Conservation (phyloP, 2,113 vertebrate genomes). For the Paradisaea rubra region DNA sequence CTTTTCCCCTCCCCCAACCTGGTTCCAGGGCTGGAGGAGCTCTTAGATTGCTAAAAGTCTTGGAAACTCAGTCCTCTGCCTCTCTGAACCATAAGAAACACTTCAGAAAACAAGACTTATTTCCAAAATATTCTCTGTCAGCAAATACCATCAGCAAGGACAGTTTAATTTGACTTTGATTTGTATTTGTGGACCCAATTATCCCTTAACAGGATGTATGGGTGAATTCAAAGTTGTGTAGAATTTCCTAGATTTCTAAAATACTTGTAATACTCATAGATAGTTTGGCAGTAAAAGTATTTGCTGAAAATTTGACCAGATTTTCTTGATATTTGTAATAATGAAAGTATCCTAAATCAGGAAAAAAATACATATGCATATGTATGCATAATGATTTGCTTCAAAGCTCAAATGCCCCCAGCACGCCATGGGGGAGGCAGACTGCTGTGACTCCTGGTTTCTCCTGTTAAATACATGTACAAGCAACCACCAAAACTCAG, state of each 20-base stretch:
- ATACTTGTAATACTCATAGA: rapidly evolving
- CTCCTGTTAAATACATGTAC: rapidly evolving
- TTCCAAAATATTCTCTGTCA: neutral
- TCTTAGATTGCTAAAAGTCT: neutral
- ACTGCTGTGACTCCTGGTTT: neutral
- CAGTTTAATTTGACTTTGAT: neutral
- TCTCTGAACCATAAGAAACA: neutral
- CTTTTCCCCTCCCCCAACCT: too few species aligned
- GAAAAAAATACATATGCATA: neutral
- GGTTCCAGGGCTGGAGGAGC: neutral
- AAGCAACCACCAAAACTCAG: neutral
- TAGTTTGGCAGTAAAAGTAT: neutral
- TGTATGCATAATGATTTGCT: neutral
- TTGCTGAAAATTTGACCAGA: neutral
- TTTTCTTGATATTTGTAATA: neutral
- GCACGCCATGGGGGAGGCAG: rapidly evolving
- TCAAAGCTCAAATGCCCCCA: neutral
- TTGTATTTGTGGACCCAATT: neutral
- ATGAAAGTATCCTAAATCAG: neutral
- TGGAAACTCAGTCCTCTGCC: neutral
- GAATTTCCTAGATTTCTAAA: neutral
- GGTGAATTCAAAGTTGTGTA: neutral
- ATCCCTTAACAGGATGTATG: neutral
- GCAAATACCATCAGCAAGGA: neutral
- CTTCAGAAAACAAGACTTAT: neutral